Conservation (phyloP, 2,797 vertebrate species). For the Spinus olivaceus region DNA sequence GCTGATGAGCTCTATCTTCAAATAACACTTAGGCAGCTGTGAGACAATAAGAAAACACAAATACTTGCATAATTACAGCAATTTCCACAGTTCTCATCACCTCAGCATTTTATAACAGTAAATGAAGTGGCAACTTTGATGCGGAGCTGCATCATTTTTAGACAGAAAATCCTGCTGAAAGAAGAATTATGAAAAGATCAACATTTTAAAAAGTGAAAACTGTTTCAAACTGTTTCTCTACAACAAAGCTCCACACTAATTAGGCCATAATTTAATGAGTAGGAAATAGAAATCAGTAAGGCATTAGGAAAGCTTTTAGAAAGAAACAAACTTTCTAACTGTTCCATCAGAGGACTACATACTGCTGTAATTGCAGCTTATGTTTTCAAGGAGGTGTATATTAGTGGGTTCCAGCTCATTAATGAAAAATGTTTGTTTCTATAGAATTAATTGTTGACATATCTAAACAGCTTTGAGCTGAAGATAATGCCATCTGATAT, state of each 20-base stretch:
- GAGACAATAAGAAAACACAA: neutral
- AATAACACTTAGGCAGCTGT: conserved; percentile 1
- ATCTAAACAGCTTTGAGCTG: conserved; percentile 18
- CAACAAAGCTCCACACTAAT: conserved; percentile 9
- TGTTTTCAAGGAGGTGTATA: neutral
- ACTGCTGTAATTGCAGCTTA: conserved; percentile 11
- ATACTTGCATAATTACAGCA: conserved; percentile 19
- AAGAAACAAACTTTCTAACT: conserved; percentile 18
- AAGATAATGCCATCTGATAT: conserved; percentile 7
- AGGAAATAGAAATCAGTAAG: conserved; percentile 30
- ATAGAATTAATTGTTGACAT: neutral
- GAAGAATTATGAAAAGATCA: neutral
- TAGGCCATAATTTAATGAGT: conserved; percentile 40
- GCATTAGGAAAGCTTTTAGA: conserved; percentile 25
- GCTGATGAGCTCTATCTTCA: neutral
- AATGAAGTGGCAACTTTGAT: neutral
- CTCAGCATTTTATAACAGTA: neutral
- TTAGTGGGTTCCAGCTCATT: conserved; percentile 19
- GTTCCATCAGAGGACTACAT: conserved; percentile 1
- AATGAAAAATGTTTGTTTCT: conserved; percentile 20
- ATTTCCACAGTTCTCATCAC: neutral
- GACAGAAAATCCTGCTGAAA: neutral
- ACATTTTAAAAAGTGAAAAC: neutral
- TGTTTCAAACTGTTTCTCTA: conserved; percentile 11
- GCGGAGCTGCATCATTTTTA: neutral